Percentiles rank a stretch among this genome's conserved stretches.
Evolutionary conservation across 2,888 invertebrate species (phyloP).

Genomic region (Adelphocoris suturalis): DNA sequence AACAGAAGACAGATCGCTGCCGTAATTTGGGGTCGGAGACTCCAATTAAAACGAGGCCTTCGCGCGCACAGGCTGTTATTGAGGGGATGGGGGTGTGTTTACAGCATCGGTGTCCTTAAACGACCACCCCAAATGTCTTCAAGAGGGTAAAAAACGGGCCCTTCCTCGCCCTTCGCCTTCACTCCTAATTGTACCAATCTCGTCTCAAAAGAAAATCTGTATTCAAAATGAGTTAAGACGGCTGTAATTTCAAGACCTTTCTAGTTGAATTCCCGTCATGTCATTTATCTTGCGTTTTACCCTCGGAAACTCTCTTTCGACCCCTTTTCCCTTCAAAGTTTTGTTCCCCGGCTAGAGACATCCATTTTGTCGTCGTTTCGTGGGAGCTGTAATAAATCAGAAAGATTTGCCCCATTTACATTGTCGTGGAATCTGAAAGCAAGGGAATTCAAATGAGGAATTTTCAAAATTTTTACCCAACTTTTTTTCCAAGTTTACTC

Average conservation of each 20-base stretch:
- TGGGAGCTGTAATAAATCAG: slow-evolving; percentile 51
- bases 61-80: slow-evolving; percentile 68
- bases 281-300: slow-evolving; percentile 64
- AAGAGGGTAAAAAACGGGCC: slow-evolving; percentile 67
- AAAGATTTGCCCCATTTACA: slow-evolving; percentile 46
- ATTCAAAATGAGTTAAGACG: slow-evolving; percentile 72
- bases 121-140: slow-evolving; percentile 72
- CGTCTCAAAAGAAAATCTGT: slow-evolving; percentile 71
- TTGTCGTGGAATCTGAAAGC: neutral
- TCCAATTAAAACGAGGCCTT: slow-evolving; percentile 72
- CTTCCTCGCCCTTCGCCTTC: neutral
- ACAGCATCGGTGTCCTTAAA: slow-evolving; percentile 74
- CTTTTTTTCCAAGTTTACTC: neutral
- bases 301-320: slow-evolving; percentile 44
- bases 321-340: slow-evolving; percentile 2
- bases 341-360: slow-evolving; percentile 30
- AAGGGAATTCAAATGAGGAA: neutral
- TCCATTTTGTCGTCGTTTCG: slow-evolving; percentile 56
- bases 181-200: slow-evolving; percentile 72
- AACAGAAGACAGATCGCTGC: slow-evolving; percentile 73
- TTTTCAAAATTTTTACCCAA: neutral
- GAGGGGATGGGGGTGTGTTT: slow-evolving; percentile 68
- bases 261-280: slow-evolving; percentile 70
- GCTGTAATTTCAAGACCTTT: slow-evolving; percentile 64
- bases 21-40: slow-evolving; percentile 72